phyloP scores from a whole-genome alignment of 53 echinoderm and acorn worm genomes.

The Echinometra lucunter region DNA sequence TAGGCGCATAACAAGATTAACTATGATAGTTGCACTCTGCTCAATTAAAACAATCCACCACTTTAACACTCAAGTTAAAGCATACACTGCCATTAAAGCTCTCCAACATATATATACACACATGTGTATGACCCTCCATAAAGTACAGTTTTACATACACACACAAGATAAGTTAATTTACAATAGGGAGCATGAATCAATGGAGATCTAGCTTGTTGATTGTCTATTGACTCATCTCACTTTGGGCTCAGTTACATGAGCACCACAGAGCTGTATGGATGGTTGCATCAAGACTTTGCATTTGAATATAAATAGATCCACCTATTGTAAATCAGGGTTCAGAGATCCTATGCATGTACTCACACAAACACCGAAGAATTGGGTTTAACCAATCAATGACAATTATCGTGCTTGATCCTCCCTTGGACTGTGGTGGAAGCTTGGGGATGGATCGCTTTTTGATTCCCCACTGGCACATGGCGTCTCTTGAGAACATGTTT shows the following conservation, averaged over 20 bases:
- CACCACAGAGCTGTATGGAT: conserved; percentile 9
- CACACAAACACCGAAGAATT: background rate
- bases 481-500: background rate
- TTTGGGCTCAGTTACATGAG: conserved; percentile 41
- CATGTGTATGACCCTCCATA: conserved; percentile 16
- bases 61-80: background rate
- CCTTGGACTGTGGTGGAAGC: conserved; percentile 24
- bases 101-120: conserved; percentile 16
- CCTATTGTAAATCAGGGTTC: conserved; percentile 47
- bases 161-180: conserved; percentile 48
- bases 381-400: conserved; percentile 38
- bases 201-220: conserved; percentile 17
- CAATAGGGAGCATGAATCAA: conserved; percentile 37
- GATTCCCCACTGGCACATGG: background rate
- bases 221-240: conserved; percentile 53
- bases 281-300: background rate
- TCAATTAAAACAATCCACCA: background rate
- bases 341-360: background rate
- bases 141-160: conserved; percentile 22
- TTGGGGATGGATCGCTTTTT: background rate
- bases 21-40: conserved; percentile 12
- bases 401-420: conserved; percentile 37
- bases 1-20: background rate
- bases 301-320: conserved; percentile 56
- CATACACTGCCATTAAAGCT: conserved; percentile 3